These are phyloP conservation scores for Todus mexicanus DNA, from an alignment of 2,797 vertebrate genomes.

Conservation along the genomic window DNA sequence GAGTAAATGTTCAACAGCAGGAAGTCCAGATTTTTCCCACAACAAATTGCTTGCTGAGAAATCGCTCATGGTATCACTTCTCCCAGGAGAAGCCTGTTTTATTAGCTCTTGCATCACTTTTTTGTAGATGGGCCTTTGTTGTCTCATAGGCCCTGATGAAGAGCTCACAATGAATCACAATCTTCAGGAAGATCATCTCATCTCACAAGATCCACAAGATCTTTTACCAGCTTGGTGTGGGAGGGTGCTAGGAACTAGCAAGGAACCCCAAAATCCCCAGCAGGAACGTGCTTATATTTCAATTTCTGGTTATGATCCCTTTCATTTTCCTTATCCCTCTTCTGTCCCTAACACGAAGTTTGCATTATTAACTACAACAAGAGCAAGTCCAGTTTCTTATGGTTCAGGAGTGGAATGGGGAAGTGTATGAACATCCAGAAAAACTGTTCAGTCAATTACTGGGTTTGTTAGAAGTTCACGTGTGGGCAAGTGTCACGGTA, in stretches of 20 bases:
- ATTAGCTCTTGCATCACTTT: not conserved
- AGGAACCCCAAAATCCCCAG: not conserved
- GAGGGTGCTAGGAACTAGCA: not conserved
- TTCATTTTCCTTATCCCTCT: not conserved
- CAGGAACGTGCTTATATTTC: not conserved
- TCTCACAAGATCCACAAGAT: not conserved
- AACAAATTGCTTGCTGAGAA: not conserved
- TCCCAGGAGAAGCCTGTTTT: not conserved
- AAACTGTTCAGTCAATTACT: not conserved
- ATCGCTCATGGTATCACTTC: not conserved
- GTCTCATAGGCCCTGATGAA: not conserved
- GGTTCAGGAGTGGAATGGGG: not conserved
- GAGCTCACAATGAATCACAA: not conserved
- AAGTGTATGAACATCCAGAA: not conserved
- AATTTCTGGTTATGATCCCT: not conserved
- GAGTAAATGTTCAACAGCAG: not conserved
- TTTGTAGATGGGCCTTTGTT: not conserved
- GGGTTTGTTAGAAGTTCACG: not conserved
- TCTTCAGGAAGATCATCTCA: not conserved
- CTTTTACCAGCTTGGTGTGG: not conserved
- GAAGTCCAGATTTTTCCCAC: not conserved
- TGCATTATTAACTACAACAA: not conserved
- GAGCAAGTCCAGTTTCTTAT: not conserved
- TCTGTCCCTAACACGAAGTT: not conserved
- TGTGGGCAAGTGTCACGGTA: not conserved